Evolutionary conservation across 1,140 invertebrate genomes (phyloP).

Genomic region (Zeugodacus cucurbitae): DNA sequence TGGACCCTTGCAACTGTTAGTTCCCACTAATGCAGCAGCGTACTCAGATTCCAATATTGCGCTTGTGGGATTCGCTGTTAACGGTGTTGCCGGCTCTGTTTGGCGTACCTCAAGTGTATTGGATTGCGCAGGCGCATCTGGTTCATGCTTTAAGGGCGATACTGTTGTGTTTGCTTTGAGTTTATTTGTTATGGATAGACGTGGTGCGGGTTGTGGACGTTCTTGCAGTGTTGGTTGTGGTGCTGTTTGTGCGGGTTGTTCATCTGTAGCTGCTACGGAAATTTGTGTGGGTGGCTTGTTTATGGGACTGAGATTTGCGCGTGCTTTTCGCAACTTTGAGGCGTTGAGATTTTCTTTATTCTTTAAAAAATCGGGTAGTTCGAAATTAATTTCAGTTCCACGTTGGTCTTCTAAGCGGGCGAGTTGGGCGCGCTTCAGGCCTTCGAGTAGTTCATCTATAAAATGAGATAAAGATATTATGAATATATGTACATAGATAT

Average conservation of each 20-base stretch:
- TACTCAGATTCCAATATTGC: slow-evolving; percentile 29
- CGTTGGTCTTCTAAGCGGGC: slow-evolving; percentile 83
- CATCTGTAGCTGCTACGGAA: background rate
- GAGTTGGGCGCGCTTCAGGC: slow-evolving; percentile 79
- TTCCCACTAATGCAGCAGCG: background rate
- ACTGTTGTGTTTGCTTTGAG: slow-evolving; percentile 44
- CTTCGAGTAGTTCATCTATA: slow-evolving; percentile 76
- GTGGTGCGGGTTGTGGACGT: slow-evolving; percentile 59
- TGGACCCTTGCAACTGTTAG: slow-evolving; percentile 61
- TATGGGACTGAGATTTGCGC: slow-evolving; percentile 42
- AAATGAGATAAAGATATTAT: background rate
- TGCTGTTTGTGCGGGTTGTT: slow-evolving; percentile 34
- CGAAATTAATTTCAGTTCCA: slow-evolving; percentile 83
- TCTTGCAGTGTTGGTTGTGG: slow-evolving; percentile 39
- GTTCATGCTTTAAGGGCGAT: slow-evolving; percentile 59
- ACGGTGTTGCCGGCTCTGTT: background rate
- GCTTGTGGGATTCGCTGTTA: background rate
- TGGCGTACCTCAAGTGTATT: background rate
- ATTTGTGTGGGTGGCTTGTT: slow-evolving; percentile 51
- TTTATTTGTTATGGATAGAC: slow-evolving; percentile 57
- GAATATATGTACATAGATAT: no score
- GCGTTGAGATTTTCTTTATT: slow-evolving; percentile 68
- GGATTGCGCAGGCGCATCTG: background rate
- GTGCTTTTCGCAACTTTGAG: slow-evolving; percentile 56
- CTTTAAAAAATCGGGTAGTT: slow-evolving; percentile 83